A percentile compares a stretch with the other conserved stretches of the same genome.
phyloP scores from a whole-genome alignment of 2,888 invertebrate species.

The Caenorhabditis sinica region DNA sequence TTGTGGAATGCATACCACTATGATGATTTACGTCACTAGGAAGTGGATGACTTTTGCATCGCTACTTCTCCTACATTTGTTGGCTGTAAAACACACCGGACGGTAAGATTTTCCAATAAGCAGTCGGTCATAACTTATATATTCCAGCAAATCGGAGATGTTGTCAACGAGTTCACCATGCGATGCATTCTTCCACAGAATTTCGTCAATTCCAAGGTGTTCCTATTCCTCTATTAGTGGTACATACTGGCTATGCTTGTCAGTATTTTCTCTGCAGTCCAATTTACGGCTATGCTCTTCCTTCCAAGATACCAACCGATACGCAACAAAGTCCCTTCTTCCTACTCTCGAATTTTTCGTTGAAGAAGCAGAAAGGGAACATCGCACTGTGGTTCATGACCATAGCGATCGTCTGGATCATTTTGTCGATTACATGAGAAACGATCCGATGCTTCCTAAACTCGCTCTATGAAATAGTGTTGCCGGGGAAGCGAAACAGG shows the following conservation, averaged over 20 bases:
- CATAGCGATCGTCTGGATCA: slow-evolving; percentile 38
- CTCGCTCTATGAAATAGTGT: slow-evolving; percentile 19
- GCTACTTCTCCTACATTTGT: slow-evolving; percentile 46
- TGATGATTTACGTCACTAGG: too few relatives aligned
- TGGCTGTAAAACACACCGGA: slow-evolving; percentile 29
- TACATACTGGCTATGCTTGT: too few relatives aligned
- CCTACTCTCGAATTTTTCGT: slow-evolving; percentile 58
- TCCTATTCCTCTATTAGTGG: slow-evolving; percentile 73
- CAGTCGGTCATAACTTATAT: too few relatives aligned
- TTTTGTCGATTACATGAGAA: slow-evolving; percentile 39
- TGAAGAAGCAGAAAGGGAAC: slow-evolving; percentile 1
- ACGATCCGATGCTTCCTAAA: slow-evolving; percentile 7
- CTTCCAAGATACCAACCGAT: slow-evolving; percentile 46
- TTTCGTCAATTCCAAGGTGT: slow-evolving; percentile 71
- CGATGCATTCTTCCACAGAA: slow-evolving; percentile 71
- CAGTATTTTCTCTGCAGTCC: too few relatives aligned
- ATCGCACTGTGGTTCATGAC: background rate
- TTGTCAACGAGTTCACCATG: slow-evolving; percentile 38
- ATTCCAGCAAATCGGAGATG: slow-evolving; percentile 37
- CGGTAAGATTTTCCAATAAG: slow-evolving; percentile 15
- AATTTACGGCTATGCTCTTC: slow-evolving; percentile 38
- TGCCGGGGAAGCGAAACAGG: background rate
- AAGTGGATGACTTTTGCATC: slow-evolving; percentile 40
- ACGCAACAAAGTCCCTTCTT: slow-evolving; percentile 50
- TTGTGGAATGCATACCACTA: slow-evolving; percentile 53